Evolutionary conservation across 2,888 invertebrate genomes (phyloP).

Genomic region (Nipponacmea schrenckii): DNA sequence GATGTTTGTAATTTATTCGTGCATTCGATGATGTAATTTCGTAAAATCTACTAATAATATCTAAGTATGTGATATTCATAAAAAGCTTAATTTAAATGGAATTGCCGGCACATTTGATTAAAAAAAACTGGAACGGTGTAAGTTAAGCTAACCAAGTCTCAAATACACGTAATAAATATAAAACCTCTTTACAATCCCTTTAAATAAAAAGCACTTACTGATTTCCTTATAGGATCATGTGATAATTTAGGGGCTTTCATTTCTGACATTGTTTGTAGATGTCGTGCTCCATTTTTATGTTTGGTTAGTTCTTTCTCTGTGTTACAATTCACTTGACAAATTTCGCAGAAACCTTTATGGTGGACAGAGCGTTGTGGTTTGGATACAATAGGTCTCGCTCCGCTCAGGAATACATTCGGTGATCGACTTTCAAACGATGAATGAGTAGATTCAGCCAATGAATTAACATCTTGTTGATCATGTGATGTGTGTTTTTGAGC

Average conservation of each 20-base stretch:
- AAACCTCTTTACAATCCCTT: too few relatives aligned
- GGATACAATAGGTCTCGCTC: slow-evolving; percentile 7
- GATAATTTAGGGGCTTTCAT: slow-evolving; percentile 33
- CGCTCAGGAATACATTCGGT: not conserved
- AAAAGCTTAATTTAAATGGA: too few relatives aligned
- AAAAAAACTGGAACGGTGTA: too few relatives aligned
- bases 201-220: not conserved
- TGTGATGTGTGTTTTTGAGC: not conserved
- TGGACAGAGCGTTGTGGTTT: too few relatives aligned
- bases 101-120: too few relatives aligned
- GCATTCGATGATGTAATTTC: too few relatives aligned
- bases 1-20: too few relatives aligned
- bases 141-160: too few relatives aligned
- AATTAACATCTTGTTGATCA: not conserved
- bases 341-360: slow-evolving; percentile 32
- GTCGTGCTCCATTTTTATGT: slow-evolving; percentile 46
- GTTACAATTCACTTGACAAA: slow-evolving; percentile 46
- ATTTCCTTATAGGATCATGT: slow-evolving; percentile 13
- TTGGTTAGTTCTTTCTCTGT: slow-evolving; percentile 38
- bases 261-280: slow-evolving; percentile 41
- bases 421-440: not conserved
- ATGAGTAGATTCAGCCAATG: not conserved
- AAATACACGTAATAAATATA: too few relatives aligned
- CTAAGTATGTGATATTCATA: too few relatives aligned
- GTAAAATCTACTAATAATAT: too few relatives aligned